Base-by-base conservation (phyloP, 2,797 vertebrate genomes). In the Tenualosa ilisha region DNA sequence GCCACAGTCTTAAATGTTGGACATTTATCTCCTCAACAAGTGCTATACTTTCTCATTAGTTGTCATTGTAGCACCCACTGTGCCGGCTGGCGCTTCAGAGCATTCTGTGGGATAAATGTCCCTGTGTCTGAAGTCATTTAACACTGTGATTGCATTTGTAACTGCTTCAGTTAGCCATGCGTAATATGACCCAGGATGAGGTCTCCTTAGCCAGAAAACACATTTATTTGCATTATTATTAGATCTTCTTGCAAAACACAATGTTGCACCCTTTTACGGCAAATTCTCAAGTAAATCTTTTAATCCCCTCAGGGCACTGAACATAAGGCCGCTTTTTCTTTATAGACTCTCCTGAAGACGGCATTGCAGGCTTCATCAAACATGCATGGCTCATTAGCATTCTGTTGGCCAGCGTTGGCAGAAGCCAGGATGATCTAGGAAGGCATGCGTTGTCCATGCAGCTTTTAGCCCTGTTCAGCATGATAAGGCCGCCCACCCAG, bases 241-340 rank as follows among this genome's bases (percentile, higher is more conserved):
- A 75, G 24, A 65, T 65, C 24, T 13, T 31, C 31, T 40, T 43
- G 68, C 37, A 75, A 15, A 75, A 75, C 31, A 75, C 31, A 40
- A 15, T 75, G 17, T 17, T 75, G 17, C 15, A 37, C 31, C 12
- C 68, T 75, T 20, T 43, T 75, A 40, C 15, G 1, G 68, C 68
- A 75, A 43, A 40, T 75, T 75, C 68, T 40, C 37, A 40, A 75
- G 17, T 75, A 75, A 75, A 75, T 75, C 68, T 75, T 75, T 40
- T 20, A 75, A 11, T 75, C 68, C 68, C 68, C 40, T 75, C 31
- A 75, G 68, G 68, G 68, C 68, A 40, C 68, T 40, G 31, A 75
- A 75, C 68, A 75, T 75, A 40, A 75, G 68, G 68, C 31, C 68
- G 5, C 13, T 75, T 75, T 40, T 75, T 6, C 68, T 75, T 40